A percentile compares a stretch with the other conserved stretches of the same genome.
These are phyloP conservation scores for Gymnothorax reevesii DNA, from an alignment of 2,797 vertebrate genomes.

Conservation along the genomic window DNA sequence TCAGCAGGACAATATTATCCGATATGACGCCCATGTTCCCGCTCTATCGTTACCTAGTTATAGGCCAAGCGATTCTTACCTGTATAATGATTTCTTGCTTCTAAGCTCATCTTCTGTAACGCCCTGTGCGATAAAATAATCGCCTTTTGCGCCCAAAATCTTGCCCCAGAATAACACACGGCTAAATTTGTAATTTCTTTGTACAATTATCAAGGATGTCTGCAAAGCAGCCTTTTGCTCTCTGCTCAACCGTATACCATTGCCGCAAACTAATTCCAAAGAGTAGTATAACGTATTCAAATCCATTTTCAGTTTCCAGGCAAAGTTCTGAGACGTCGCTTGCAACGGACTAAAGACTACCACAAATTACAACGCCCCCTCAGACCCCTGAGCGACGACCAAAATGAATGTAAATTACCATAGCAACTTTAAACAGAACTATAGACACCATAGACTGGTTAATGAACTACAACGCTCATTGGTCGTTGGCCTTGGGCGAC, in stretches of 20 bases:
- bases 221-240: constrained; percentile 80
- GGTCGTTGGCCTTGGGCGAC: no score
- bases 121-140: constrained; percentile 89
- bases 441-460: no score
- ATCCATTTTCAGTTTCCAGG: constrained; percentile 72
- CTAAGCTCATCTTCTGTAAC: constrained; percentile 77
- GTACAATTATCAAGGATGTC: constrained; percentile 77
- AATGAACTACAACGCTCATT: no score
- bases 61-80: constrained; percentile 63
- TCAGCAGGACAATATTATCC: not conserved
- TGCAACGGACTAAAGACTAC: no score
- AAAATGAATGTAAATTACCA: no score
- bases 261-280: constrained; percentile 74
- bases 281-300: constrained; percentile 65
- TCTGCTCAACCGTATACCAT: constrained; percentile 73
- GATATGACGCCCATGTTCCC: not conserved
- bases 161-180: constrained; percentile 89
- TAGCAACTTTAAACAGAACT: no score
- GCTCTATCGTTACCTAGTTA: not conserved
- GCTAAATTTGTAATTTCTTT: constrained; percentile 80
- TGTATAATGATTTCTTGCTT: constrained; percentile 80
- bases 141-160: constrained; percentile 76
- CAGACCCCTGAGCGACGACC: no score
- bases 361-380: no score
- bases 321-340: no score